phyloP scores from a whole-genome alignment of 53 echinoderm and acorn worm species.

The Pentamera pediparva region DNA sequence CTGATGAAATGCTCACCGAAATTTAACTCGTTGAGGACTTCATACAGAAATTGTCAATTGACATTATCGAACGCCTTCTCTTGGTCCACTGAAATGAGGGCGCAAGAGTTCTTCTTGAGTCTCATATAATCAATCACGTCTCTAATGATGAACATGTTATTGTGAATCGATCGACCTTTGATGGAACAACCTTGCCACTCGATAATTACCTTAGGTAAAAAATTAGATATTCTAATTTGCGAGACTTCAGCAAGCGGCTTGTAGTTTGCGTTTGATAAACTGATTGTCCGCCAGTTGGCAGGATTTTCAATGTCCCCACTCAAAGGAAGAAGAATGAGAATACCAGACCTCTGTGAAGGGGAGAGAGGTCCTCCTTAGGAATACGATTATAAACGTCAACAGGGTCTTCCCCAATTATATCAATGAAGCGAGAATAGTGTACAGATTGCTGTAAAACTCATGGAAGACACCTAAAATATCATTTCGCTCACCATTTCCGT shows the following conservation, averaged over 20 bases:
- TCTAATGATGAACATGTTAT: constrained; percentile 41
- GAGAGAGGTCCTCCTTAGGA: constrained; percentile 6
- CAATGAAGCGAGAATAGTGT: constrained; percentile 37
- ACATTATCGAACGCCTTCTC: constrained; percentile 50
- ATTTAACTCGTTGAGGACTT: constrained; percentile 16
- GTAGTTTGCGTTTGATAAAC: constrained; percentile 47
- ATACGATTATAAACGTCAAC: constrained; percentile 18
- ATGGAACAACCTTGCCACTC: constrained; percentile 45
- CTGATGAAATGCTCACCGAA: constrained; percentile 24
- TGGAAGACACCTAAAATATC: not conserved
- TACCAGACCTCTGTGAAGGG: constrained; percentile 29
- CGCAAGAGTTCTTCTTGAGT: constrained; percentile 1
- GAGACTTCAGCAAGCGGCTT: constrained; percentile 46
- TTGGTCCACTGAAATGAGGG: constrained; percentile 39
- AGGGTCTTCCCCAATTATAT: constrained; percentile 33
- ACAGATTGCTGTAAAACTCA: constrained; percentile 25
- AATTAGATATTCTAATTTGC: constrained; percentile 12
- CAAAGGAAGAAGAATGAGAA: constrained; percentile 53
- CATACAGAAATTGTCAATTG: constrained; percentile 28
- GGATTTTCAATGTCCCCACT: constrained; percentile 36
- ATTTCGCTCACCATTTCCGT: not conserved
- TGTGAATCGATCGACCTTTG: constrained; percentile 45
- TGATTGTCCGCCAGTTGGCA: constrained; percentile 46
- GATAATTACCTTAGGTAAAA: constrained; percentile 10
- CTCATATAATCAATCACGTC: constrained; percentile 32